Evolutionary conservation across 1,140 invertebrate genomes (phyloP).

Genomic region (Hyphantria cunea): DNA sequence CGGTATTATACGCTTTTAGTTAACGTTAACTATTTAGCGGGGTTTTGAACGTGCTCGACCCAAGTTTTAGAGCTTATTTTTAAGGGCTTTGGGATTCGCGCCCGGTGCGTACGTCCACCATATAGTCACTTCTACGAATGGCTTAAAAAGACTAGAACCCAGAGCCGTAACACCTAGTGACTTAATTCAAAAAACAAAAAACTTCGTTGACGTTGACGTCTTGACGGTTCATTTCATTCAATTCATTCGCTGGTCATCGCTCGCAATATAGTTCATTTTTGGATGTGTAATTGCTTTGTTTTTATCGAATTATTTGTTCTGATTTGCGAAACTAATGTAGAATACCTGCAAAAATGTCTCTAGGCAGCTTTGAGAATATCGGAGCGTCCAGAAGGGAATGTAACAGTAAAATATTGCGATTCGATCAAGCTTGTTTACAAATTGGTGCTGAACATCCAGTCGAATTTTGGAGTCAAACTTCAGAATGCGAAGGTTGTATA

Average conservation of each 20-base stretch:
- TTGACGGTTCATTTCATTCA: slow-evolving; percentile 25
- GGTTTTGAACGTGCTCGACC: too few species aligned
- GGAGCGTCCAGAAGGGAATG: slow-evolving; percentile 60
- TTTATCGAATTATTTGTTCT: slow-evolving; percentile 7
- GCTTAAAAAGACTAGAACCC: too few species aligned
- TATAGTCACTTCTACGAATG: too few species aligned
- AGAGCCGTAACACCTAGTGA: too few species aligned
- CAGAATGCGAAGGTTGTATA: slow-evolving; percentile 69
- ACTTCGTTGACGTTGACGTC: too few species aligned
- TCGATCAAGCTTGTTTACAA: slow-evolving; percentile 70
- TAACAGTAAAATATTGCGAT: slow-evolving; percentile 51
- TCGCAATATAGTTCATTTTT: neutral
- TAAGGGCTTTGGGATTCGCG: too few species aligned
- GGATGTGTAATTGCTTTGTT: slow-evolving; percentile 23
- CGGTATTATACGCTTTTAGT: too few species aligned
- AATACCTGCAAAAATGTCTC: slow-evolving; percentile 43
- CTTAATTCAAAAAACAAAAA: too few species aligned
- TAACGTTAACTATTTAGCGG: too few species aligned
- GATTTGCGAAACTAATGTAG: slow-evolving; percentile 26
- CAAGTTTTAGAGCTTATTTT: too few species aligned
- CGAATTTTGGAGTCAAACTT: slow-evolving; percentile 67
- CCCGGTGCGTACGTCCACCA: too few species aligned
- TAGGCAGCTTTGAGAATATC: slow-evolving; percentile 61
- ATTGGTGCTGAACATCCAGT: slow-evolving; percentile 54
- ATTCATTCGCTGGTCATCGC: neutral